These are phyloP conservation scores for Sturmia bella DNA, from an alignment of 2,888 invertebrate genomes.

Conservation along the genomic window DNA sequence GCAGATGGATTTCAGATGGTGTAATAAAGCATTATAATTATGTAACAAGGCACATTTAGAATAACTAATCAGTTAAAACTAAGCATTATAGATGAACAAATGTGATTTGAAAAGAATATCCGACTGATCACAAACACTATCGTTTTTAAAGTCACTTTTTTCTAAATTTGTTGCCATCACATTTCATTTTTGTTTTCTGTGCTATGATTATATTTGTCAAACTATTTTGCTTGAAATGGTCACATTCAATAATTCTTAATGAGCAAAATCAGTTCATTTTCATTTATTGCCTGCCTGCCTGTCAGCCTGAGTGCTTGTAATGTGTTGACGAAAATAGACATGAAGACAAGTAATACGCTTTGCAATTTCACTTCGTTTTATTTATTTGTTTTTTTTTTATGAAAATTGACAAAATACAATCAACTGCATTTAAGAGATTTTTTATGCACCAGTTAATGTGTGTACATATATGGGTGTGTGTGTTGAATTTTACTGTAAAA, in stretches of 20 bases:
- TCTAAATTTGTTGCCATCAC: too few relatives aligned
- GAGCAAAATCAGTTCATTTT: constrained; percentile 34
- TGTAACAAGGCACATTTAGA: too few relatives aligned
- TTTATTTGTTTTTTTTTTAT: neutral
- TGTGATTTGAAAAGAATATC: too few relatives aligned
- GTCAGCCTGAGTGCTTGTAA: too few relatives aligned
- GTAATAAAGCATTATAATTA: too few relatives aligned
- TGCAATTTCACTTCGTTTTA: constrained; percentile 12
- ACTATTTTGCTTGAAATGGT: neutral
- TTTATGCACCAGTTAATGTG: constrained; percentile 7
- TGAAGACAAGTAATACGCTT: constrained; percentile 20
- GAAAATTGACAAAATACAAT: constrained; percentile 38
- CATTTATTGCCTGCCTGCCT: constrained; percentile 15
- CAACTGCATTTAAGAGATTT: constrained; percentile 17
- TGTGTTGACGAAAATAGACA: constrained; percentile 22
- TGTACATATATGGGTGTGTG: constrained; percentile 1
- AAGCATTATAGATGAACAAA: too few relatives aligned
- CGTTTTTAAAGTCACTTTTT: too few relatives aligned
- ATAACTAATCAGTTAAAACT: too few relatives aligned
- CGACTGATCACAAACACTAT: too few relatives aligned
- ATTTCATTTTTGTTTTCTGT: neutral
- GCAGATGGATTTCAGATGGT: too few relatives aligned
- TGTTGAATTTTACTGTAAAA: constrained; percentile 10
- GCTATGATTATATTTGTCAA: neutral
- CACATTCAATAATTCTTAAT: constrained; percentile 3